Evolutionary conservation across 2,888 invertebrate species (phyloP).

Genomic region (Cylloceria caligata): DNA sequence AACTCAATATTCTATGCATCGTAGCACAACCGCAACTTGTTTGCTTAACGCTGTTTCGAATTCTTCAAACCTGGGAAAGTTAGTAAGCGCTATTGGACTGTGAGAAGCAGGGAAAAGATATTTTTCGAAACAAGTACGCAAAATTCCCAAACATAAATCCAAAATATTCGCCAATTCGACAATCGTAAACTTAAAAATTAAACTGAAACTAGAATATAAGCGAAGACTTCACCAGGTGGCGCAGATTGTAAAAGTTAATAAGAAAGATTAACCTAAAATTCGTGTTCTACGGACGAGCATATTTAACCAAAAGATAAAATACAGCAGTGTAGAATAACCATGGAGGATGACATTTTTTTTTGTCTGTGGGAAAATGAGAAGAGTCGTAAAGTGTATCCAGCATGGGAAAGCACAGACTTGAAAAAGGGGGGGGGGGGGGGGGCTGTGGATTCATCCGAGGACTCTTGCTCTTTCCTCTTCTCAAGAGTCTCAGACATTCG

Average conservation of each 20-base stretch:
- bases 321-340: neutral
- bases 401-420: constrained; percentile 64
- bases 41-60: constrained; percentile 51
- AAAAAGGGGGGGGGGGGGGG: constrained; percentile 59
- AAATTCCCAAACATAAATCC: too few species aligned
- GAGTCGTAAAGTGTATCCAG: constrained; percentile 67
- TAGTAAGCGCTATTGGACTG: neutral
- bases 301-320: constrained; percentile 23
- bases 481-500: constrained; percentile 70
- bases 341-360: constrained; percentile 35
- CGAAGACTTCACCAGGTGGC: neutral
- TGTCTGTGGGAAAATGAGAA: constrained; percentile 64
- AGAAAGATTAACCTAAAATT: neutral
- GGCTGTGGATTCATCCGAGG: constrained; percentile 61
- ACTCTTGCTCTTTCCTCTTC: constrained; percentile 54
- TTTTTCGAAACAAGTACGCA: too few species aligned
- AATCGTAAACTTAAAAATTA: neutral
- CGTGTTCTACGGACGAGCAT: constrained; percentile 9
- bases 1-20: constrained; percentile 22
- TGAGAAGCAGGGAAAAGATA: neutral
- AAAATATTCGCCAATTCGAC: neutral
- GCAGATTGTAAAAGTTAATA: neutral
- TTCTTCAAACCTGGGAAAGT: constrained; percentile 37
- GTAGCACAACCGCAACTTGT: constrained; percentile 30
- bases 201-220: neutral